Base-by-base conservation (phyloP, 2,113 vertebrate genomes). In the Trogon surrucura region DNA sequence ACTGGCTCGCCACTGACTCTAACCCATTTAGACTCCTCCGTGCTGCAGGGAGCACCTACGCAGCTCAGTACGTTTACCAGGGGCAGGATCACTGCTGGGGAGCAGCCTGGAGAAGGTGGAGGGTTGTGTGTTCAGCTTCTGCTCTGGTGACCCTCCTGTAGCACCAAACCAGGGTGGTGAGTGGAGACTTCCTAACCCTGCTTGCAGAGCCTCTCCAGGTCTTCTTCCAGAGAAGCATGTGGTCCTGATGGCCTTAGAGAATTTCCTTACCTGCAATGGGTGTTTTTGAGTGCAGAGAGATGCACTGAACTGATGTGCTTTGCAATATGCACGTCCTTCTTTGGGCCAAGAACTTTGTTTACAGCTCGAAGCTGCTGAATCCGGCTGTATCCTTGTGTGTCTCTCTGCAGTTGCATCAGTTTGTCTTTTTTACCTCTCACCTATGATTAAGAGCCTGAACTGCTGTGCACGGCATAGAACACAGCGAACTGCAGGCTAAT, bases 391-490 rank as follows among this genome's bases (percentile, higher is more conserved):
- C 34, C 38, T 82, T 44, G 3, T 19, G 2, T 0, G 11, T 26
- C 45, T 90, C 26, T 26, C 48, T 47, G 75, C 69, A 88, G 38
- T 74, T 94, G 36, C 77, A 83, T 57, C 80, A 64, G 34, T 67
- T 60, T 5, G 2, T 56, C 51, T 77, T 85, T 88, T 81, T 81
- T 79, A 86, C 45, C 41, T 56, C 92, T 87, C 70, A 64, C 56
- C 44, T 85, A 7, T 58, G 75, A 90, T 95, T 92, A 94, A 80
- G 53, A 71, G 80, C 19, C 86, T 77, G 45, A 89, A 69, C 77
- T 81, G 83, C 82, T 41, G 16, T 56, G 45, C 36, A 47, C 19
- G 17, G 41, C 9, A n/a, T 60, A 26, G 2, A 67, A 56, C n/a
- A 66, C 57, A 48, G 50, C 21, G 61, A 92, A 75, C 64, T 36